Evolutionary conservation across 2,797 vertebrate species (phyloP), one percentile per base, ranked within the genome.

Genomic region (Halcyon chelicuti): DNA sequence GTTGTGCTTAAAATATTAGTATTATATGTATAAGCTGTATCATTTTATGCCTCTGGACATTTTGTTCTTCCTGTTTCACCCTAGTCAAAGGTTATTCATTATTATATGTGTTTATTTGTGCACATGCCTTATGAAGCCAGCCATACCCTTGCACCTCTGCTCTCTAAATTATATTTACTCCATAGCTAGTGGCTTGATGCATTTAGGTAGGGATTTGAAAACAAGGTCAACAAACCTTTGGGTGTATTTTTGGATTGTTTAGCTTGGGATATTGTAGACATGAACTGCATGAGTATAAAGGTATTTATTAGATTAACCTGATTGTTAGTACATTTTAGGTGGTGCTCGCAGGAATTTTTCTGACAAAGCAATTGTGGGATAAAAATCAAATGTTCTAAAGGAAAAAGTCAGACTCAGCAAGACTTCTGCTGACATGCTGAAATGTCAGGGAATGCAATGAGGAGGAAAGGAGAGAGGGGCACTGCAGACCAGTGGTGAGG

Each of bases 131-230:
- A 71, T 58, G 76, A 88, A 95, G 71, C 37, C 65, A 90, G 49
- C 54, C 54, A 46, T 88, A 83, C 16, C 74, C 49, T 95, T 94
- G 85, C 72, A 92, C 88, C 47, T 94, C 42, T 90, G 61, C 37
- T 88, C 62, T 46, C 47, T 67, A 91, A 94, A 90, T 95, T 86
- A 35, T 88, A 90, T 94, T 94, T 95, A 58, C 76, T 94, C 46
- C 54, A 47, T 44, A 86, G 63, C 37, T 77, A 75, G 86, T 47
- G 35, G 35, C 82, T 78, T 97, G 85, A 90, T 94, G 46, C 29
- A 75, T 88, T 90, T 81, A 94, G 52, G 61, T 21, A 88, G 44
- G 0, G 14, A 67, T 86, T 77, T 86, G 61, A 79, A 94, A 86
- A 61, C 67, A 94, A 93, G 74, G 89, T 61, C 81, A 80, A 77